Evolutionary conservation across 2,797 vertebrate species (phyloP).

Genomic region (Enteromius mattozi): DNA sequence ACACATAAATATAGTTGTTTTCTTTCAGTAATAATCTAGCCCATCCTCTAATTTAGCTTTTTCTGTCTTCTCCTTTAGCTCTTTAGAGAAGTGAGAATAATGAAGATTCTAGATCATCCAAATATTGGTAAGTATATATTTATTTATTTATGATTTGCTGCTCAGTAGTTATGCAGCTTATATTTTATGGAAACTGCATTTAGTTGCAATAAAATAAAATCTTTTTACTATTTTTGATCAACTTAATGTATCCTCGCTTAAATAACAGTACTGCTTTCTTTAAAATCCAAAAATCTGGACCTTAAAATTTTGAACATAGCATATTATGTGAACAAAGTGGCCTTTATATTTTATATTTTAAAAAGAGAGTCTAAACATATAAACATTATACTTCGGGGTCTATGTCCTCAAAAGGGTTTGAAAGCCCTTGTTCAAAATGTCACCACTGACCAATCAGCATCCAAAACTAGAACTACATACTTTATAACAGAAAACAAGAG

Average conservation of each 20-base stretch:
- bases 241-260: background rate
- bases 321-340: background rate
- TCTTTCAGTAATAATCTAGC: too few species aligned
- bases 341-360: background rate
- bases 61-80: slow-evolving; percentile 74
- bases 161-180: too few species aligned
- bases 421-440: background rate
- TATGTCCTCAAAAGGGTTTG: background rate
- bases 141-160: too few species aligned
- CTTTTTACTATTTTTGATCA: too few species aligned
- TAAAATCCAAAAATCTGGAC: background rate
- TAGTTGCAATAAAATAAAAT: background rate
- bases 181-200: background rate
- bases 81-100: slow-evolving; percentile 96
- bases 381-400: background rate
- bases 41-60: background rate
- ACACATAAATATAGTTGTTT: fast-evolving
- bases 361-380: background rate
- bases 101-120: slow-evolving; percentile 96
- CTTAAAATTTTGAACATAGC: background rate
- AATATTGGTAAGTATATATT: slow-evolving; percentile 86
- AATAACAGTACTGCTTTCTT: background rate
- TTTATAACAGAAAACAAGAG: background rate
- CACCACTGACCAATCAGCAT: background rate
- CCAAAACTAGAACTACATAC: background rate